Conservation (phyloP, 1,140 invertebrate genomes). For the Hylaeus anthracinus region DNA sequence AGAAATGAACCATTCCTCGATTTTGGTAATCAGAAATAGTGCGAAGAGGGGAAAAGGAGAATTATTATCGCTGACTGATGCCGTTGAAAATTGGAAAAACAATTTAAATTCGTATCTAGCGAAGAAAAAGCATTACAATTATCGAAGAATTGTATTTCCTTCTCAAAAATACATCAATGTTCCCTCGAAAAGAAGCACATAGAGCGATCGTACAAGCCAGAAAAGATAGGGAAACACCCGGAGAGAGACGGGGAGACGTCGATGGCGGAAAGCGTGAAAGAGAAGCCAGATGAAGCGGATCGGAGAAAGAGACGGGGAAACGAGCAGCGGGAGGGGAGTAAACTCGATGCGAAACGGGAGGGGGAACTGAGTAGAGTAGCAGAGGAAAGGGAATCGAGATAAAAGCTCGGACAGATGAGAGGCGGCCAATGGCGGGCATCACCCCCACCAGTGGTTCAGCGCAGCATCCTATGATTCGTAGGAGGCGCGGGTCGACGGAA, state of each 20-base stretch:
- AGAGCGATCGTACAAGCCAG: too few relatives aligned
- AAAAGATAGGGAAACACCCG: background rate
- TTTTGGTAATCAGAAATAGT: too few relatives aligned
- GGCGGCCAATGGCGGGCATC: slow-evolving; percentile 54
- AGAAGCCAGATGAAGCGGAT: background rate
- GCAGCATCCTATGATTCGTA: slow-evolving; percentile 69
- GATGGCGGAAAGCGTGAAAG: slow-evolving; percentile 2
- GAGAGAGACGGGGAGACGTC: slow-evolving; percentile 24
- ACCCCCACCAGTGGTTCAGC: slow-evolving; percentile 57
- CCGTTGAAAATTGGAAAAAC: too few relatives aligned
- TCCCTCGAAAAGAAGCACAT: too few relatives aligned
- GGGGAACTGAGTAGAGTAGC: slow-evolving; percentile 7
- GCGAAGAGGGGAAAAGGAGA: too few relatives aligned
- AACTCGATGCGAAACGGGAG: background rate
- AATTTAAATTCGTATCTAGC: too few relatives aligned
- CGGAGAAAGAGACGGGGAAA: slow-evolving; percentile 18
- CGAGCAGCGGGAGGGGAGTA: slow-evolving; percentile 12
- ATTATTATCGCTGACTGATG: too few relatives aligned
- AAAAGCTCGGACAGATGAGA: slow-evolving; percentile 64
- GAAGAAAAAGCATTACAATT: too few relatives aligned
- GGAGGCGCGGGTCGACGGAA: slow-evolving; percentile 54
- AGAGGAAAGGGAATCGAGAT: slow-evolving; percentile 55
- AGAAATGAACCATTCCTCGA: too few relatives aligned
- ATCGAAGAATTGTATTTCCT: too few relatives aligned
- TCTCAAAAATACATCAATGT: too few relatives aligned